Evolutionary conservation across 2,888 invertebrate genomes (phyloP).

Genomic region (Volucella zonaria): DNA sequence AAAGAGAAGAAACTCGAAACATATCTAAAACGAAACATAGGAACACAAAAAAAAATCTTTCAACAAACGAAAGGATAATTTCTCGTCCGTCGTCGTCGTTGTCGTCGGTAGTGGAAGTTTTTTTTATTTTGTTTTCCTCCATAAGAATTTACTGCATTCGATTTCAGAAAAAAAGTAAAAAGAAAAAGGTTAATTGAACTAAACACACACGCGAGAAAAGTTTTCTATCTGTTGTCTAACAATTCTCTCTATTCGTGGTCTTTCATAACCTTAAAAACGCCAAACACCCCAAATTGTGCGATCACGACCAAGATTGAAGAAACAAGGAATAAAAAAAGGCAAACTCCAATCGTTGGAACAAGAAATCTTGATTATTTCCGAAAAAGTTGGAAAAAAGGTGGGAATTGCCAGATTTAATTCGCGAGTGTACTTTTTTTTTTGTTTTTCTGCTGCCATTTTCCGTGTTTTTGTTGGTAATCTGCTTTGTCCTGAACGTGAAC

Average conservation of each 20-base stretch:
- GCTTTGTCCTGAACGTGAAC: not conserved
- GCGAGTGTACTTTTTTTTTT: not conserved
- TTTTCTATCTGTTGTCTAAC: conserved; percentile 4
- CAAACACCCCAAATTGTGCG: conserved; percentile 4
- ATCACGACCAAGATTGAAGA: conserved; percentile 42
- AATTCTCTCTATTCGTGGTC: conserved; percentile 32
- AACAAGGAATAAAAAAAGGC: conserved; percentile 2
- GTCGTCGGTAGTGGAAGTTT: conserved; percentile 49
- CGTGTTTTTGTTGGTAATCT: conserved; percentile 12
- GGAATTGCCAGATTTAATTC: too few relatives aligned
- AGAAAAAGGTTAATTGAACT: not conserved
- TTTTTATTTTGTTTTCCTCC: conserved; percentile 37
- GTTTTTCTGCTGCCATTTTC: not conserved
- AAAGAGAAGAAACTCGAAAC: conserved; percentile 48
- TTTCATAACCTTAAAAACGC: conserved; percentile 64
- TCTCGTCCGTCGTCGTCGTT: conserved; percentile 16
- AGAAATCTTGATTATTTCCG: too few relatives aligned
- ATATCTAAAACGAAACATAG: conserved; percentile 43
- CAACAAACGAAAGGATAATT: conserved; percentile 35
- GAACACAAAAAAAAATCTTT: conserved; percentile 37
- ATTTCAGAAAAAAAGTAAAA: not conserved
- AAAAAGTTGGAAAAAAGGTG: too few relatives aligned
- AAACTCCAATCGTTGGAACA: too few relatives aligned
- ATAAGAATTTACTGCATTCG: not conserved
- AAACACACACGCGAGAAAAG: conserved; percentile 16